Conservation (phyloP, 2,888 invertebrate species). For the Campaea margaritaria region DNA sequence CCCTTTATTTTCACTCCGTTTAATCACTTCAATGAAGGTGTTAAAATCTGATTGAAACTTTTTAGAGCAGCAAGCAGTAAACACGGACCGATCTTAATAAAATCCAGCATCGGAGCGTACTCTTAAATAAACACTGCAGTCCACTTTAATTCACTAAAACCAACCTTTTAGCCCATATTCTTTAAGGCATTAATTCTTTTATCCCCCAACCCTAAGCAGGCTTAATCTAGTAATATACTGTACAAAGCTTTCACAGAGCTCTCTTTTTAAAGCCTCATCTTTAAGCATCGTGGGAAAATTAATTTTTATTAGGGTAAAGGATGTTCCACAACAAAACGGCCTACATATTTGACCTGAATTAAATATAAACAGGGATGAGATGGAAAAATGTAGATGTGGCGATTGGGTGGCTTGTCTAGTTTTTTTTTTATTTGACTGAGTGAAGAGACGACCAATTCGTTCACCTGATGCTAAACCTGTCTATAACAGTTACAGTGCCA, state of each 20-base stretch:
- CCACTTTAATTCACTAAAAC: slow-evolving; percentile 4
- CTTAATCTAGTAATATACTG: slow-evolving; percentile 35
- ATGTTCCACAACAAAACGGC: slow-evolving; percentile 9
- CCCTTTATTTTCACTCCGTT: too few species aligned
- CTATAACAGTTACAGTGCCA: too few species aligned
- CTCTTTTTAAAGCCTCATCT: slow-evolving; percentile 32
- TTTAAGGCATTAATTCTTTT: slow-evolving; percentile 25
- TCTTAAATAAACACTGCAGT: too few species aligned
- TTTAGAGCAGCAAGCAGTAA: too few species aligned
- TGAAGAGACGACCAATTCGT: too few species aligned
- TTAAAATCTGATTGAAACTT: too few species aligned
- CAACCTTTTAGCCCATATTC: slow-evolving; percentile 20
- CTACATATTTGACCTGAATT: slow-evolving; percentile 29
- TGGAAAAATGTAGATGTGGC: background rate
- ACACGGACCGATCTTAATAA: too few species aligned
- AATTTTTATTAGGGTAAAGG: slow-evolving; percentile 40
- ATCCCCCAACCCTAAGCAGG: slow-evolving; percentile 18
- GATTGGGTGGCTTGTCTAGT: too few species aligned
- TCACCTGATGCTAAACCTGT: too few species aligned
- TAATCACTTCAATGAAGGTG: too few species aligned
- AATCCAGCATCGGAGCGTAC: too few species aligned
- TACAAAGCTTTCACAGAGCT: slow-evolving; percentile 26
- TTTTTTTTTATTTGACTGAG: too few species aligned
- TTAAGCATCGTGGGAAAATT: slow-evolving; percentile 40
- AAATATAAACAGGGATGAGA: slow-evolving; percentile 26